Conservation (phyloP, 2,113 vertebrate genomes). For the Tonatia bakeri region DNA sequence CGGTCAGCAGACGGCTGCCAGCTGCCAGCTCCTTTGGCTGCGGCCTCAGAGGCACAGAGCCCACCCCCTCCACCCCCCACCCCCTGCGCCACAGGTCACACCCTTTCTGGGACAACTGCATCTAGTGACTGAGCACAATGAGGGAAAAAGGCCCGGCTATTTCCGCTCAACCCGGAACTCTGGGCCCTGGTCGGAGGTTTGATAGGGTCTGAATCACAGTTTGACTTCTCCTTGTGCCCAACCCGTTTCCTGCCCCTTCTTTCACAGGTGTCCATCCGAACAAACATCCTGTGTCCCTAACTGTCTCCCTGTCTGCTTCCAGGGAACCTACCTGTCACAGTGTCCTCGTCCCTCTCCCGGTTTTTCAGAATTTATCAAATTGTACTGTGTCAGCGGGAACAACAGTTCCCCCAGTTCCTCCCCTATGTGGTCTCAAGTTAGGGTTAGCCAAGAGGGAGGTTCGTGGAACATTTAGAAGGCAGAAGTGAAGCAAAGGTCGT, state of each 20-base stretch:
- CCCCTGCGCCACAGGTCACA: neutral
- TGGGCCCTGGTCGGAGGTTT: neutral
- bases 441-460: neutral
- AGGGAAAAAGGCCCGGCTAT: neutral
- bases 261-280: neutral
- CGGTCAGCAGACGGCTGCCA: neutral
- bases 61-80: fast-evolving
- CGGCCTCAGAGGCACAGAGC: neutral
- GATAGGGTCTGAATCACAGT: neutral
- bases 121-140: neutral
- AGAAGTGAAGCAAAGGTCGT: neutral
- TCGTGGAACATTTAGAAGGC: neutral
- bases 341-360: neutral
- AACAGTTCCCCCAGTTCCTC: neutral
- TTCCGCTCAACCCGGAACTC: neutral
- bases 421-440: neutral
- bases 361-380: neutral
- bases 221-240: neutral
- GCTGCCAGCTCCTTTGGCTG: neutral
- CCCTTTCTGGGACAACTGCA: neutral
- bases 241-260: neutral
- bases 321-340: neutral
- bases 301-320: neutral
- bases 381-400: neutral
- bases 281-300: neutral